A percentile compares a stretch with the other conserved stretches of the same genome.
Evolutionary conservation across 2,113 vertebrate species (phyloP).

Genomic region (Mirza zaza): DNA sequence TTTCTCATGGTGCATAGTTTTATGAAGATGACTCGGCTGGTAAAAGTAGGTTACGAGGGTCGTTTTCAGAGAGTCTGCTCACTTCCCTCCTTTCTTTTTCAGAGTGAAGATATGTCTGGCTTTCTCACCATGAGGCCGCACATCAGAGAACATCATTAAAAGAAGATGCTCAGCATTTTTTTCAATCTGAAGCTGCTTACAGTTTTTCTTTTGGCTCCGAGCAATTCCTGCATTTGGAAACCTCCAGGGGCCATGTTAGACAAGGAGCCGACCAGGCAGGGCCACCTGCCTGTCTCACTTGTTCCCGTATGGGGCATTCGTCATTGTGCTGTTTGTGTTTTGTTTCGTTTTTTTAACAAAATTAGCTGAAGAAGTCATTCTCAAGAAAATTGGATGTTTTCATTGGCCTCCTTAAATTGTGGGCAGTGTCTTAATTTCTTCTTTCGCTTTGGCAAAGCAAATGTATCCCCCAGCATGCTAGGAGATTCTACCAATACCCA

Average conservation of each 20-base stretch:
- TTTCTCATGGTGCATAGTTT: background rate
- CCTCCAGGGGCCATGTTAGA: slow-evolving; percentile 71
- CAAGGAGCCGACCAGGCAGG: slow-evolving; percentile 69
- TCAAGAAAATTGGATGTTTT: slow-evolving; percentile 64
- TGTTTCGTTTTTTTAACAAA: slow-evolving; percentile 35
- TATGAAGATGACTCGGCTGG: too few relatives aligned
- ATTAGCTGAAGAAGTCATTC: slow-evolving; percentile 61
- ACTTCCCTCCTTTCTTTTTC: slow-evolving; percentile 76
- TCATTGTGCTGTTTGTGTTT: slow-evolving; percentile 62
- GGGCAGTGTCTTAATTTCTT: slow-evolving; percentile 75
- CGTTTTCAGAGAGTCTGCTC: background rate
- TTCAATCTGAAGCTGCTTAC: slow-evolving; percentile 82
- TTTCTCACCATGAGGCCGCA: slow-evolving; percentile 69
- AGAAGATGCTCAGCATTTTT: slow-evolving; percentile 76
- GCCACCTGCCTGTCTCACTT: slow-evolving; percentile 69
- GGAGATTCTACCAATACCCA: slow-evolving; percentile 74
- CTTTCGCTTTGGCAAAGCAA: slow-evolving; percentile 71
- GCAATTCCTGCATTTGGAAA: slow-evolving; percentile 57
- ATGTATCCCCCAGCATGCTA: slow-evolving; percentile 78
- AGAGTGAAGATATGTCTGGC: slow-evolving; percentile 83
- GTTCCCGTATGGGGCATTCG: slow-evolving; percentile 65
- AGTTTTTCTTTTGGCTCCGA: slow-evolving; percentile 74
- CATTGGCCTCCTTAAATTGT: slow-evolving; percentile 48
- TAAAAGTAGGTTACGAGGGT: accelerated
- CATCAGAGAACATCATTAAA: slow-evolving; percentile 74